These are phyloP conservation scores for Celastrina argiolus DNA, from an alignment of 2,888 invertebrate species.

Conservation along the genomic window DNA sequence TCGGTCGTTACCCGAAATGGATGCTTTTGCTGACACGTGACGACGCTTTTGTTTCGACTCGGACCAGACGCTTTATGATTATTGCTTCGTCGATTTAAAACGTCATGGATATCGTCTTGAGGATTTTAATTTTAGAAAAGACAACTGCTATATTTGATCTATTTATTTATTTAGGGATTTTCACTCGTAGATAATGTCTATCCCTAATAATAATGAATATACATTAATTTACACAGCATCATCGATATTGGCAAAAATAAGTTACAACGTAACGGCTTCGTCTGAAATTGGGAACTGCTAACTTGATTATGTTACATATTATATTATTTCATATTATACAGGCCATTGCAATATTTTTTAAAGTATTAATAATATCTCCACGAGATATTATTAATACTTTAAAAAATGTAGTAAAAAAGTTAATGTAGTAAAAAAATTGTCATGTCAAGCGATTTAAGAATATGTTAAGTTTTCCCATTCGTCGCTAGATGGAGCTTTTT, in stretches of 20 bases:
- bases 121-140: slow-evolving; percentile 38
- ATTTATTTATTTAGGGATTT: not conserved
- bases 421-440: not conserved
- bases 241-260: too few species aligned
- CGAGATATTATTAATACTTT: too few species aligned
- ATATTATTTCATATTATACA: too few species aligned
- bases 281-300: too few species aligned
- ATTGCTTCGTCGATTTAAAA: slow-evolving; percentile 53
- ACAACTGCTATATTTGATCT: not conserved
- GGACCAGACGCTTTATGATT: slow-evolving; percentile 55
- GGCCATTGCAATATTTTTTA: too few species aligned
- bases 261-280: too few species aligned
- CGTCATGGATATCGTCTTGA: slow-evolving; percentile 49
- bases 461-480: not conserved
- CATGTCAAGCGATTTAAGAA: not conserved
- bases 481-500: slow-evolving; percentile 1
- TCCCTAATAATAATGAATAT: too few species aligned
- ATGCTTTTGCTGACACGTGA: slow-evolving; percentile 46
- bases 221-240: too few species aligned
- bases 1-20: slow-evolving; percentile 54
- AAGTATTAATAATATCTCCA: too few species aligned
- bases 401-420: not conserved
- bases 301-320: too few species aligned
- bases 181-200: not conserved
- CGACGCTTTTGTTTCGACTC: slow-evolving; percentile 54